A percentile compares a stretch with the other conserved stretches of the same genome.
These are phyloP conservation scores for Echinometra lucunter DNA, from an alignment of 53 echinoderm and acorn worm species.

Conservation along the genomic window DNA sequence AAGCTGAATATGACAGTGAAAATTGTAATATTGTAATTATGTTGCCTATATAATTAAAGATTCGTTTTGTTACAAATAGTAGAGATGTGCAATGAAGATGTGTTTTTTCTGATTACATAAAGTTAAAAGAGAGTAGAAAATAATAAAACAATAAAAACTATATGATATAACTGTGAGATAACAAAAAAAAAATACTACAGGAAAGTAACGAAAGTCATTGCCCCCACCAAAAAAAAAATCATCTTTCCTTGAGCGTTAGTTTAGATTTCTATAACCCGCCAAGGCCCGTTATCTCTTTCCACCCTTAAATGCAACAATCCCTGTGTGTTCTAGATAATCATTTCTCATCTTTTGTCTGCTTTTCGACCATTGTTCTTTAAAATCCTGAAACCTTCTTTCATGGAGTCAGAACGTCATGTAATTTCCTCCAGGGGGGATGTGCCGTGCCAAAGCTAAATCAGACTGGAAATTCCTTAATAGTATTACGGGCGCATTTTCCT, in stretches of 20 bases:
- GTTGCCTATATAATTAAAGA: too few species aligned
- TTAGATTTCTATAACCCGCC: not conserved
- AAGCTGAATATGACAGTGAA: too few species aligned
- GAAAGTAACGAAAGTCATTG: not conserved
- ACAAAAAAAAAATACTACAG: not conserved
- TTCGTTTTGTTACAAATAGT: too few species aligned
- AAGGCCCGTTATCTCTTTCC: not conserved
- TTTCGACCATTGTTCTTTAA: not conserved
- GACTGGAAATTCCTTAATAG: slow-evolving; percentile 20
- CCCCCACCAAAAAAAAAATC: too few species aligned
- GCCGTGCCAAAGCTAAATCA: slow-evolving; percentile 21
- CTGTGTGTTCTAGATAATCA: not conserved
- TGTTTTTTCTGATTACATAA: not conserved
- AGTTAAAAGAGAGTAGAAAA: not conserved
- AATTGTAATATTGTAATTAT: too few species aligned
- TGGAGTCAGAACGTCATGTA: slow-evolving; percentile 1
- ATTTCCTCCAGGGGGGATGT: slow-evolving; percentile 2
- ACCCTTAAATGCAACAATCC: not conserved
- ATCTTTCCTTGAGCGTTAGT: not conserved
- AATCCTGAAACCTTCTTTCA: slow-evolving; percentile 10
- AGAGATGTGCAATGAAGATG: too few species aligned
- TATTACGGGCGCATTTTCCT: slow-evolving; percentile 35
- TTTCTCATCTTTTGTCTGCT: slow-evolving; percentile 26
- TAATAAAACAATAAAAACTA: not conserved
- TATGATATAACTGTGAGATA: too few species aligned